Evolutionary conservation across 2,888 invertebrate species (phyloP).

Genomic region (Byasa hedistus): DNA sequence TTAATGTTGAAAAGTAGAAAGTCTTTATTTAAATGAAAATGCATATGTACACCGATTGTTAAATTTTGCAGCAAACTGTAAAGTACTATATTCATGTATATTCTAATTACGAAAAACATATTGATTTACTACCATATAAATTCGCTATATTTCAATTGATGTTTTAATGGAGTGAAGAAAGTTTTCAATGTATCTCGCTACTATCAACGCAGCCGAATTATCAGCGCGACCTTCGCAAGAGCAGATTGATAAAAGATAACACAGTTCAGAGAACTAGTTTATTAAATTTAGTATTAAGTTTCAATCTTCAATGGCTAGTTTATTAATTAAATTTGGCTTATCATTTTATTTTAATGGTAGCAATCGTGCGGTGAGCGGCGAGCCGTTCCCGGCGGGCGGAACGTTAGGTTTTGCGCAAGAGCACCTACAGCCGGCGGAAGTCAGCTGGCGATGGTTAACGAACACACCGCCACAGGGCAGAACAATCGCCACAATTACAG

Average conservation of each 20-base stretch:
- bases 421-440: conserved; percentile 52
- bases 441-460: conserved; percentile 55
- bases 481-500: conserved; percentile 26
- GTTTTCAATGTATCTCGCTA: conserved; percentile 29
- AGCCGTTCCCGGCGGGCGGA: conserved; percentile 35
- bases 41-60: too few relatives aligned
- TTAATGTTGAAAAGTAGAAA: too few relatives aligned
- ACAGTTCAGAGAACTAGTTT: conserved; percentile 41
- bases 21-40: too few relatives aligned
- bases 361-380: conserved; percentile 21
- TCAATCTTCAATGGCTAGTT: conserved; percentile 8
- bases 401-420: conserved; percentile 54
- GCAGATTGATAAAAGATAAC: conserved; percentile 78
- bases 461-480: conserved; percentile 33
- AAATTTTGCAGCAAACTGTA: too few relatives aligned
- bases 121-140: not conserved
- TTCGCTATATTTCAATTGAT: conserved; percentile 6
- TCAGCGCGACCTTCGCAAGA: conserved; percentile 74
- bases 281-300: conserved; percentile 15
- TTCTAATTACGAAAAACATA: not conserved
- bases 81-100: too few relatives aligned
- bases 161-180: conserved; percentile 28
- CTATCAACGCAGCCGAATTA: conserved; percentile 49
- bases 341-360: conserved; percentile 19
- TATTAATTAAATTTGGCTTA: conserved; percentile 19